A percentile compares a stretch with the other conserved stretches of the same genome.
Conservation (phyloP, 2,888 invertebrate genomes). For the Gastrophysa polygoni region DNA sequence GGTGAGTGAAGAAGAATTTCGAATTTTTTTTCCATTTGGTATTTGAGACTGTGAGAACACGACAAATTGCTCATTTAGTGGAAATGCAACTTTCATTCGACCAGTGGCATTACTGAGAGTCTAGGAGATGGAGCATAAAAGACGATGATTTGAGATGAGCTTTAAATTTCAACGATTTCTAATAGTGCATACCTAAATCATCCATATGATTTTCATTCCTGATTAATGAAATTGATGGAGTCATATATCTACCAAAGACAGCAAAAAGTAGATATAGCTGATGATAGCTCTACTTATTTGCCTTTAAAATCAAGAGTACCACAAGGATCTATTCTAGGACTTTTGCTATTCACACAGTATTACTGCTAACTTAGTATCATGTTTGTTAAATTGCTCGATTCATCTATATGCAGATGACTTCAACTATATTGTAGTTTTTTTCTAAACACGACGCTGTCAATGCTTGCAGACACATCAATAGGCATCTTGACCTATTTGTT, state of each 20-base stretch:
- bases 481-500: neutral
- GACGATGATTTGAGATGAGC: no score
- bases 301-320: neutral
- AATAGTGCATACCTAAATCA: no score
- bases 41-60: no score
- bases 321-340: neutral
- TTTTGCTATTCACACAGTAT: neutral
- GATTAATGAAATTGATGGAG: neutral
- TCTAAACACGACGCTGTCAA: neutral
- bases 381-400: neutral
- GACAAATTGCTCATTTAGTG: no score
- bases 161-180: no score
- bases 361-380: neutral
- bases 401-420: neutral
- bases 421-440: neutral
- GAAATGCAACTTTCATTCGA: no score
- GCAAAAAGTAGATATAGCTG: neutral
- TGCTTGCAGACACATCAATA: neutral
- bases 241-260: neutral
- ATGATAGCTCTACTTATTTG: no score
- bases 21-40: no score
- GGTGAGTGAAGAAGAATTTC: conserved; percentile 39
- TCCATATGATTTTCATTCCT: no score
- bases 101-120: no score
- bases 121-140: no score